Base-by-base conservation (phyloP, 2,113 vertebrate species). In the Trematocara nigrifrons region DNA sequence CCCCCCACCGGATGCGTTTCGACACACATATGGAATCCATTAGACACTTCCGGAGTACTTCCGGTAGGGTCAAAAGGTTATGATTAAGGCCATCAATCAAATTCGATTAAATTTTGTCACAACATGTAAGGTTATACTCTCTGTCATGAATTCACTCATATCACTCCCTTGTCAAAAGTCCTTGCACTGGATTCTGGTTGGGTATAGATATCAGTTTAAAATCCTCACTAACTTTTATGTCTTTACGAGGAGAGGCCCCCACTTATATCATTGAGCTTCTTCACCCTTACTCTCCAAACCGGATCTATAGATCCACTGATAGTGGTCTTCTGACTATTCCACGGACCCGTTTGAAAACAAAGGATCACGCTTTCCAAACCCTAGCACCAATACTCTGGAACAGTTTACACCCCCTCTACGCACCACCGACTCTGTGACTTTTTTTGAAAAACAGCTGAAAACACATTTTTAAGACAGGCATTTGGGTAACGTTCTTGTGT, bases 341-440 rank as follows among this genome's bases (percentile, higher is more conserved):
- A 61, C 16, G 2, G 57, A 18, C 3, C 57, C 1, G 5, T 33
- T 33, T 33, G 57, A 61, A 61, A 61, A 61, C 57, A 61, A 61
- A 61, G 29, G 57, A 33, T 61, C 57, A 61, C 5, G 2, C 57
- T 61, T 61, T 18, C 57, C 15, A 61, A 61, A 61, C 29, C 15
- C 57, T 61, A 61, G 15, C 57, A 61, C 29, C 29, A 61, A 61
- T 18, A 18, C 0, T 35, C 5, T 35, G 29, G 57, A 61, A 18
- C 0, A 18, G 57, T 61, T 61, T 61, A 61, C 54, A 18, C 15
- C 29, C 57, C 29, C 0, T 4, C 0, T 61, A 61, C 0, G 5
- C 57, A 61, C 57, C 29, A 18, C 29, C 1, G 9, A 61, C 56
- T 59, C 56, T 59, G 56, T 33, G 56, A 33, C 57, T 35, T 35